These are phyloP conservation scores for Zoanthus gigantus DNA, from an alignment of 92 coral and sea anemone species.

Conservation along the genomic window DNA sequence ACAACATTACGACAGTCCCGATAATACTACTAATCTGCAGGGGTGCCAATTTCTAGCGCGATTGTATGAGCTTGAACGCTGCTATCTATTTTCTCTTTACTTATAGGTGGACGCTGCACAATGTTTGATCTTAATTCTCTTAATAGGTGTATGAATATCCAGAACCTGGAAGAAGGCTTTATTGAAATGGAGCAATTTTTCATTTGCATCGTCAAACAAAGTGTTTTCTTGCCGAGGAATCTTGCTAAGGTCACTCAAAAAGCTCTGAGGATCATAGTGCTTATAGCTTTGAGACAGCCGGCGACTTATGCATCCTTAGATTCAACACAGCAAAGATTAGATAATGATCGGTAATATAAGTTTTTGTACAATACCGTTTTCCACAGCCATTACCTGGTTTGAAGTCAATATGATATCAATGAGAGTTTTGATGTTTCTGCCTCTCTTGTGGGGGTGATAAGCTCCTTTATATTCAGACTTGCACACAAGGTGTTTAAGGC, in stretches of 20 bases:
- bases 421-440: background rate
- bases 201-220: constrained; percentile 35
- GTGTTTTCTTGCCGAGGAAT: constrained; percentile 27
- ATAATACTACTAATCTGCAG: constrained; percentile 51
- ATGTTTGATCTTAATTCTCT: constrained; percentile 14
- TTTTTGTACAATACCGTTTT: background rate
- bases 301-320: constrained; percentile 23
- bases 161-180: background rate
- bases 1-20: constrained; percentile 32
- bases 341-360: constrained; percentile 26
- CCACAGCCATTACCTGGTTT: background rate
- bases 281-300: constrained; percentile 13
- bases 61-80: constrained; percentile 39
- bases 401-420: background rate
- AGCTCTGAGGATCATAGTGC: background rate
- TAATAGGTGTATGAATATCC: constrained; percentile 10
- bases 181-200: constrained; percentile 49
- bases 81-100: constrained; percentile 29
- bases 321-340: constrained; percentile 7
- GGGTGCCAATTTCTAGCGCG: constrained; percentile 38
- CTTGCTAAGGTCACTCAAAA: background rate
- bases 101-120: constrained; percentile 51
- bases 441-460: constrained; percentile 22
- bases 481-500: constrained; percentile 33
- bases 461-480: constrained; percentile 34